These are phyloP conservation scores for Mohoua ochrocephala DNA, from an alignment of 2,113 vertebrate species.

Conservation along the genomic window DNA sequence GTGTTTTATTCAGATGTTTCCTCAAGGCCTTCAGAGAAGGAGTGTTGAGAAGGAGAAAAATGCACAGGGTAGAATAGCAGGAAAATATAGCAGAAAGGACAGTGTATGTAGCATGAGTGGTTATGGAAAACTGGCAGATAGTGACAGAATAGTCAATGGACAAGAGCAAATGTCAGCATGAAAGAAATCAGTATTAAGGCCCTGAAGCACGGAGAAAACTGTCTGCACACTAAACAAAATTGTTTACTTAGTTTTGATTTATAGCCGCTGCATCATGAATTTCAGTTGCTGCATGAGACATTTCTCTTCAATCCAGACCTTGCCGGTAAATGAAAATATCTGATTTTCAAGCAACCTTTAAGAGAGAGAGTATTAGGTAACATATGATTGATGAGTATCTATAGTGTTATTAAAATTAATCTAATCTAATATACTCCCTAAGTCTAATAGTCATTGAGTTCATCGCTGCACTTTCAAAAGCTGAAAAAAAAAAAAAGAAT, in stretches of 20 bases:
- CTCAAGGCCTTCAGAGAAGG: background rate
- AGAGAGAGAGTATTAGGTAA: background rate
- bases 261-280: background rate
- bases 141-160: background rate
- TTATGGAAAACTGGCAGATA: background rate
- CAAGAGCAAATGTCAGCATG: background rate
- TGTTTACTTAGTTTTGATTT: conserved; percentile 30
- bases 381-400: background rate
- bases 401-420: background rate
- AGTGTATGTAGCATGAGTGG: background rate
- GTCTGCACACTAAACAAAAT: background rate
- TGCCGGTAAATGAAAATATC: background rate
- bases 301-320: conserved; percentile 13
- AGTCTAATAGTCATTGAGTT: background rate
- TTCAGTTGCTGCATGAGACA: background rate
- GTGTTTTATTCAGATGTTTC: background rate
- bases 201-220: background rate
- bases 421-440: background rate
- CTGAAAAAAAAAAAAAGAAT: background rate
- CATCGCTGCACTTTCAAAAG: background rate
- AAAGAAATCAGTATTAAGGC: conserved; percentile 15
- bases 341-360: conserved; percentile 1
- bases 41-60: background rate
- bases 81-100: background rate
- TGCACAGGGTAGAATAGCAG: background rate